Percentiles rank a stretch among this genome's conserved stretches.
These are phyloP conservation scores for Lepisosteus osseus DNA, from an alignment of 2,113 vertebrate genomes.

Conservation along the genomic window DNA sequence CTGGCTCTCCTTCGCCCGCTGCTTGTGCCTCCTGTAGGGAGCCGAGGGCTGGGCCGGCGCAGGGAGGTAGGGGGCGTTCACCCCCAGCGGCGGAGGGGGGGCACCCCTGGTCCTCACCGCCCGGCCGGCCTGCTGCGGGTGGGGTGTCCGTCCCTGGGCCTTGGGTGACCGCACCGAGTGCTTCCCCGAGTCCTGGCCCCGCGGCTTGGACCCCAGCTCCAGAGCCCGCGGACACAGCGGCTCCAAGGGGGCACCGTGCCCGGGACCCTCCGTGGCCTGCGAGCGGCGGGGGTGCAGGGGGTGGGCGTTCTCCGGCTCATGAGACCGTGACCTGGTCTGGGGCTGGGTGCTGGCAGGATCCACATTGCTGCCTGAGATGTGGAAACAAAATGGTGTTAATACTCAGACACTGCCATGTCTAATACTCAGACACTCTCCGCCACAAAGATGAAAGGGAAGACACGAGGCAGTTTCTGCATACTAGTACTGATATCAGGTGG, in stretches of 20 bases:
- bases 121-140: slow-evolving; percentile 60
- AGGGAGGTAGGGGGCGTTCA: slow-evolving; percentile 68
- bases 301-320: slow-evolving; percentile 86
- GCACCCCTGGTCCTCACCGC: slow-evolving; percentile 76
- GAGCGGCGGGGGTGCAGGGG: slow-evolving; percentile 77
- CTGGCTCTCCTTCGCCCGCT: slow-evolving; percentile 82
- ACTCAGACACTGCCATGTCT: no score
- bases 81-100: slow-evolving; percentile 57
- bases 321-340: slow-evolving; percentile 87
- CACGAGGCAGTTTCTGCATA: no score
- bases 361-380: slow-evolving; percentile 37
- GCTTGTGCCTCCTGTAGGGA: slow-evolving; percentile 88
- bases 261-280: slow-evolving; percentile 65
- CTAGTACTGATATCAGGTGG: no score
- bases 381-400: neutral
- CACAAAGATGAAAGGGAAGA: no score
- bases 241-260: slow-evolving; percentile 33
- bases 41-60: slow-evolving; percentile 76
- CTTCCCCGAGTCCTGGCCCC: slow-evolving; percentile 78
- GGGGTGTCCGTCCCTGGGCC: slow-evolving; percentile 68
- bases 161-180: slow-evolving; percentile 88
- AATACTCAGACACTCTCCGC: no score
- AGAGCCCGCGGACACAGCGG: slow-evolving; percentile 43
- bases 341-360: slow-evolving; percentile 76
- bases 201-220: slow-evolving; percentile 71